Evolutionary conservation across 2,888 invertebrate genomes (phyloP).

Genomic region (Chelonus formosanus): DNA sequence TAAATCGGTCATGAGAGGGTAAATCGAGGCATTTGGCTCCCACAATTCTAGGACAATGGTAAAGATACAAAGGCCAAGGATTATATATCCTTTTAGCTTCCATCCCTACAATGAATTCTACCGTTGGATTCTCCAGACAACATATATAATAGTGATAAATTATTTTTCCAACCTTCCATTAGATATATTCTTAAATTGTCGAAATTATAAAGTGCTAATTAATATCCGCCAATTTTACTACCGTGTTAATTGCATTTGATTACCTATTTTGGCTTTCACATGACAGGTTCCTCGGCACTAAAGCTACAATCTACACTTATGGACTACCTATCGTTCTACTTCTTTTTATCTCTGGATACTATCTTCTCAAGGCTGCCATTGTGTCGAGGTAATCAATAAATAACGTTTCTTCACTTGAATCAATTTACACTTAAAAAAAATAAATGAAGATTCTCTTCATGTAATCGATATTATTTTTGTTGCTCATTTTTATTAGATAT

Average conservation of each 20-base stretch:
- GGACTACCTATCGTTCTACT: conserved; percentile 67
- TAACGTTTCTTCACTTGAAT: conserved; percentile 12
- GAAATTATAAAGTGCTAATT: too few species aligned
- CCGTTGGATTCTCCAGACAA: too few species aligned
- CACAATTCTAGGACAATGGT: conserved; percentile 16
- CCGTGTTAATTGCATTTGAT: neutral
- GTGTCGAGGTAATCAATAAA: conserved; percentile 63
- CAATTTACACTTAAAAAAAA: conserved; percentile 1
- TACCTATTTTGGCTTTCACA: neutral
- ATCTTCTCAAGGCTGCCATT: conserved; percentile 68
- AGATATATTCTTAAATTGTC: too few species aligned
- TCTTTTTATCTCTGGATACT: conserved; percentile 65
- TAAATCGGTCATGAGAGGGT: conserved; percentile 18
- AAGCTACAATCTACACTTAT: conserved; percentile 67
- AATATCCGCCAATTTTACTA: too few species aligned
- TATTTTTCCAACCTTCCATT: too few species aligned
- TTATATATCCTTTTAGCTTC: conserved; percentile 7
- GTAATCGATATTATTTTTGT: too few species aligned
- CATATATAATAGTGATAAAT: too few species aligned
- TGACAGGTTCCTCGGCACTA: conserved; percentile 68
- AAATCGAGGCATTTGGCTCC: conserved; percentile 16
- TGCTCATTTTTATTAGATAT: conserved; percentile 57
- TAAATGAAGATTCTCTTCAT: too few species aligned
- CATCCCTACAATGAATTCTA: too few species aligned
- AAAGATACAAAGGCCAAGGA: neutral